Evolutionary conservation across 2,113 vertebrate genomes (phyloP).

Genomic region (Phyllostomus hastatus): DNA sequence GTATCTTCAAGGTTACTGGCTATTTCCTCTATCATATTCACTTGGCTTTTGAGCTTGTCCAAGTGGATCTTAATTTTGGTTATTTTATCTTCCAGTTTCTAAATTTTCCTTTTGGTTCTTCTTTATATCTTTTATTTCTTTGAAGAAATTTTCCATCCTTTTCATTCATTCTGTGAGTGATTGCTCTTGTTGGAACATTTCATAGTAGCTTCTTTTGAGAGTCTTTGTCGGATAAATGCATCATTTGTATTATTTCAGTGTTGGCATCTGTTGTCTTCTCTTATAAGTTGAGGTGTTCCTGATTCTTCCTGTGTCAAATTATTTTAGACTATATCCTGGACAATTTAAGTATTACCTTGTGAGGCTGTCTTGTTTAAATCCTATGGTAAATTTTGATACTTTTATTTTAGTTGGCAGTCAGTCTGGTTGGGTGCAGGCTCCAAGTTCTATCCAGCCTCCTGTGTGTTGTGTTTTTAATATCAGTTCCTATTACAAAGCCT

Average conservation of each 20-base stretch:
- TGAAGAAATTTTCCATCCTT: background rate
- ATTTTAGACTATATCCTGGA: conserved; percentile 39
- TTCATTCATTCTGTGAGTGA: background rate
- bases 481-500: background rate
- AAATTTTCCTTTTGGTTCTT: conserved; percentile 15
- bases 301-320: background rate
- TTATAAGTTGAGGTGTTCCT: conserved; percentile 2
- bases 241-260: background rate
- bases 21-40: background rate
- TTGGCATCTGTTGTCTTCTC: background rate
- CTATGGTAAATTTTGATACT: background rate
- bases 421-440: background rate
- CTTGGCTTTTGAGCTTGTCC: background rate
- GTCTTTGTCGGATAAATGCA: conserved; percentile 29
- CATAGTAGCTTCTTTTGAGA: conserved; percentile 3
- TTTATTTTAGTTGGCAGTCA: background rate
- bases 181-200: conserved; percentile 1
- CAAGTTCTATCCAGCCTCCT: background rate
- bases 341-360: background rate
- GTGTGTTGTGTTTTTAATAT: background rate
- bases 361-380: background rate
- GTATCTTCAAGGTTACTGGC: background rate
- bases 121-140: background rate
- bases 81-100: background rate
- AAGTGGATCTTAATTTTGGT: background rate